Evolutionary conservation across 1,140 invertebrate species (phyloP), one percentile per base, ranked within the genome.

Genomic region (Helicoverpa armigera): DNA sequence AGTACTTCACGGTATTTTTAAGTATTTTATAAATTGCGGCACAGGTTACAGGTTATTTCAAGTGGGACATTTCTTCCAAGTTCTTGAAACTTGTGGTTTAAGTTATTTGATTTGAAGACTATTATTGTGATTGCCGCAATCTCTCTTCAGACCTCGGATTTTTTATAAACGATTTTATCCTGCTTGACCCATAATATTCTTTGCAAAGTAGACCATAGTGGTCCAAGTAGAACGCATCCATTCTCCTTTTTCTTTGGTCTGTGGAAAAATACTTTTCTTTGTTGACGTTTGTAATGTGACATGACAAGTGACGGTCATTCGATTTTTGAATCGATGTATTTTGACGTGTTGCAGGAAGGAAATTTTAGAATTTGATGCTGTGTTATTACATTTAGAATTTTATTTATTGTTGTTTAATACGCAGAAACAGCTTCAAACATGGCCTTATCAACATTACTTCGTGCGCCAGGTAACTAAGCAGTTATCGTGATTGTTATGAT

Each of bases 361-460:
- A 50, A 69, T 69, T 69, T 70, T 12, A 9, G 10, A 3, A 23
- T 18, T 70, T 53, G 67, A 70, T 70, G 67, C 50, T n/a, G 67
- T 31, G 18, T 18, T 35, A 73, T 63, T 51, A 75, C 61, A 58
- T 75, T 61, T 48, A 43, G 23, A 58, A 53, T 77, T 63, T 31
- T 51, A 2, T 65, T 77, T 53, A 58, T 13, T 14, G 12, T 18
- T n/a, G 58, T 16, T 13, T 14, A 67, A 23, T 53, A 14, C 13
- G 9, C 13, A 16, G 16, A 83, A 54, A 82, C 1, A 58, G 23
- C 16, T 81, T 63, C 23, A 75, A 35, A 43, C 10, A 92, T 92
- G 91, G 91, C 90, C 35, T 85, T 91, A 53, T 92, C 91, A 51
- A 90, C 90, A 88, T 87, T 92, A 48, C 84, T 91, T 70, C 88